Evolutionary conservation across 2,888 invertebrate species (phyloP), one percentile per base, ranked within the genome.

Genomic region (Lithophane leautieri): DNA sequence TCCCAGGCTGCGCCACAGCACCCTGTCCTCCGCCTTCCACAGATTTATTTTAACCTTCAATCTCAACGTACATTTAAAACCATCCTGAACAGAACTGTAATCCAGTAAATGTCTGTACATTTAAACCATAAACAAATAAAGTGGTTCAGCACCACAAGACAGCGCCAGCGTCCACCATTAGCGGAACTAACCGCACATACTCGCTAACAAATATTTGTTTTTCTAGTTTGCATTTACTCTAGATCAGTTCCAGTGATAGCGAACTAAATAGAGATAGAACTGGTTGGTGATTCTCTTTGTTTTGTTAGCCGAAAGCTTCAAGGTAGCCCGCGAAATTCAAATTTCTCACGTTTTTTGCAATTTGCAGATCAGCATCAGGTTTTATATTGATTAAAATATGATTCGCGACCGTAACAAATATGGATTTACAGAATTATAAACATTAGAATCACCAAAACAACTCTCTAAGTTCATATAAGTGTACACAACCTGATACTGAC

Each of bases 171-270:
- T 70, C 70, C 70, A 67, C 86, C 73, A 83, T 86, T 78, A 86
- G 76, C 50, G 44, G 34, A 67, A 75, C 68, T 58, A 68, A 76
- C 78, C 73, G 47, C 70, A 76, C 62, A 83, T 73, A 28, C 63
- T 47, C 67, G 60, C 47, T 60, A 58, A 61, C 70, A 70, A 79
- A 81, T 77, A 74, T 84, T 85, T 73, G 82, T 76, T 79, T 79
- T 79, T 87, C 76, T 73, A 77, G 82, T 73, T 73, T 70, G 67
- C 52, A 60, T 81, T 81, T 70, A 68, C 81, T 80, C 52, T 67
- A 12, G 52, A 61, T 72, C 25, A 66, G 71, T 67, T n/a, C 19
- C 42, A 47, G 50, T 66, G 60, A 16, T 67, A n/a, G 9, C 0
- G 19, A 61, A 34, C 52, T 61, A 69, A 66, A 60, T 61, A 50